These are phyloP conservation scores for Ichneumoninae sp. DNA, from an alignment of 2,888 invertebrate genomes.

Conservation along the genomic window DNA sequence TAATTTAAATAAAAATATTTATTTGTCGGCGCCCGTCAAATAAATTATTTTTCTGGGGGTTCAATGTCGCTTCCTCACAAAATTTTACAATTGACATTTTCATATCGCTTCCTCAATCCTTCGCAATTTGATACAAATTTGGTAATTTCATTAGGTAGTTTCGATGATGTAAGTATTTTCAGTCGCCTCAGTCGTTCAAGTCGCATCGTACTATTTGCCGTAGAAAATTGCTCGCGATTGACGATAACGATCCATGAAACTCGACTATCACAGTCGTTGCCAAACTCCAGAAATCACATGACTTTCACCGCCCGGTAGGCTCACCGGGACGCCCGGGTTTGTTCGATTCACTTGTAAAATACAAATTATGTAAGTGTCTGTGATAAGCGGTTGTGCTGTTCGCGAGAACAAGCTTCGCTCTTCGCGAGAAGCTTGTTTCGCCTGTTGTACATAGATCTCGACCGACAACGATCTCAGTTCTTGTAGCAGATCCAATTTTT, in stretches of 20 bases:
- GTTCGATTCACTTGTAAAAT: conserved; percentile 56
- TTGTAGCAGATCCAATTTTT: background rate
- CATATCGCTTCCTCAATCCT: too few relatives aligned
- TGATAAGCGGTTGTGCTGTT: conserved; percentile 50
- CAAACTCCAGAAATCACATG: conserved; percentile 41
- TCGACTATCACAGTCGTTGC: conserved; percentile 14
- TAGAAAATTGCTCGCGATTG: background rate
- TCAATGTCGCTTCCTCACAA: too few relatives aligned
- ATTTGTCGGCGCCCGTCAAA: too few relatives aligned
- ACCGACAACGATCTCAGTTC: background rate
- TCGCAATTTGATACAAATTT: too few relatives aligned
- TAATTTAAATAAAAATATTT: too few relatives aligned
- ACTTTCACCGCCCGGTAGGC: conserved; percentile 55
- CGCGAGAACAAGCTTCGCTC: background rate
- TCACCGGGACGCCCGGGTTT: conserved; percentile 44
- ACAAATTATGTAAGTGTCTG: conserved; percentile 58
- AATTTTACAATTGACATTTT: too few relatives aligned
- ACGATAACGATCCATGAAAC: conserved; percentile 10
- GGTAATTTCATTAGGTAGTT: too few relatives aligned
- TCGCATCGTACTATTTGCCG: background rate
- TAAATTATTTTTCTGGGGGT: too few relatives aligned
- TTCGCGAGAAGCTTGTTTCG: background rate
- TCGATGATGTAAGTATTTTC: too few relatives aligned
- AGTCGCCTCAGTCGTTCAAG: background rate
- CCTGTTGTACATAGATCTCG: background rate